Percentiles rank a stretch among this genome's conserved stretches.
These are phyloP conservation scores for Porites australiensis DNA, from an alignment of 64 coral and sea anemone species.

Conservation along the genomic window DNA sequence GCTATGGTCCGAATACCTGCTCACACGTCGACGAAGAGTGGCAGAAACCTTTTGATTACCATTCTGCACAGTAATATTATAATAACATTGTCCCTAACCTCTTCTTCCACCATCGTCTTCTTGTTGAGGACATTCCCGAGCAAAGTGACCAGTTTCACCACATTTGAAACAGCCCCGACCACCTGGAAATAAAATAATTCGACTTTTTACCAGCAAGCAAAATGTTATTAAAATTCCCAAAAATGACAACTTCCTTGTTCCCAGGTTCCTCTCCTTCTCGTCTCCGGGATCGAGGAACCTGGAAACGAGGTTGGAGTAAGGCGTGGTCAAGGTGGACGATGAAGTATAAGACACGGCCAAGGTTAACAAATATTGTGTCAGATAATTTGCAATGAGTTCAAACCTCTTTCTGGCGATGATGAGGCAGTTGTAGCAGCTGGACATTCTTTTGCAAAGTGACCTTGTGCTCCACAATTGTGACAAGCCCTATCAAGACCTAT, in stretches of 20 bases:
- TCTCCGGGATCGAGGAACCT: too few relatives aligned
- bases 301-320: too few relatives aligned
- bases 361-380: neutral
- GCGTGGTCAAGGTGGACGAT: too few relatives aligned
- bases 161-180: constrained; percentile 66
- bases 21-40: too few relatives aligned
- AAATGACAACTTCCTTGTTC: neutral
- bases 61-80: neutral
- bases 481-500: neutral
- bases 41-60: too few relatives aligned
- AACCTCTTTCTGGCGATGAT: constrained; percentile 6
- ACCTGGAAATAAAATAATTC: neutral
- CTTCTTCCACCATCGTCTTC: neutral
- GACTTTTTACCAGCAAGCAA: neutral
- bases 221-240: neutral
- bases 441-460: constrained; percentile 76
- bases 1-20: too few relatives aligned
- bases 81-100: neutral
- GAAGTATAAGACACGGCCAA: too few relatives aligned
- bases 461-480: constrained; percentile 68
- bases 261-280: too few relatives aligned
- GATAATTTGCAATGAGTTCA: neutral
- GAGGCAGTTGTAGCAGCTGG: neutral
- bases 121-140: constrained; percentile 61
- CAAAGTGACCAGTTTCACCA: constrained; percentile 83